Evolutionary conservation across 2,888 invertebrate species (phyloP).

Genomic region (Erpobdella octoculata): DNA sequence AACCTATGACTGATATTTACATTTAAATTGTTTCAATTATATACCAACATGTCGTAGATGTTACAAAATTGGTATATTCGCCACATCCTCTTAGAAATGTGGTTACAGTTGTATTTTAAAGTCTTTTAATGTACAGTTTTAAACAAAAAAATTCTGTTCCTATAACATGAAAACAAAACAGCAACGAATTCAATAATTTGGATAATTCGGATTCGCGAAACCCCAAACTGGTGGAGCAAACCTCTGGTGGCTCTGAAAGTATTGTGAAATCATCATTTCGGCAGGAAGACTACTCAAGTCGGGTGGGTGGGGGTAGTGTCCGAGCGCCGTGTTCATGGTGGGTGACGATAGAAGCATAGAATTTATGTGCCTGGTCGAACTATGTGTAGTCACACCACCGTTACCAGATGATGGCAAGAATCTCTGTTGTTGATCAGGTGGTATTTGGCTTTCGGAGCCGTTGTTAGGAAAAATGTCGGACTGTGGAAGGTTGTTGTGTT

Average conservation of each 20-base stretch:
- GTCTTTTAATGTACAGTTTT: too few relatives aligned
- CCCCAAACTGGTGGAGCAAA: slow-evolving; percentile 32
- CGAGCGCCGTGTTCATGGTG: neutral
- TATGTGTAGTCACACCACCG: neutral
- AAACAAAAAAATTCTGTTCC: too few relatives aligned
- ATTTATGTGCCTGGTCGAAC: neutral
- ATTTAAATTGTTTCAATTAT: too few relatives aligned
- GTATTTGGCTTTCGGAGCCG: too few relatives aligned
- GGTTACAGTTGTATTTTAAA: too few relatives aligned
- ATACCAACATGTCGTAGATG: too few relatives aligned
- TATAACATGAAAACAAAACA: too few relatives aligned
- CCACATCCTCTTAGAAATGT: neutral
- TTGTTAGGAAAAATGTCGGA: neutral
- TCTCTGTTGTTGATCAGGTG: slow-evolving; percentile 5
- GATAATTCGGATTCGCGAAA: slow-evolving; percentile 21
- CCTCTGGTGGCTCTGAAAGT: slow-evolving; percentile 33
- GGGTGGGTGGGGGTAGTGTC: neutral
- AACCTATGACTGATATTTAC: too few relatives aligned
- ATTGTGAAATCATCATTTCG: slow-evolving; percentile 32
- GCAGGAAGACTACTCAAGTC: slow-evolving; percentile 9
- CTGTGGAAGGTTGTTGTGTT: neutral
- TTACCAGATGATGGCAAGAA: neutral
- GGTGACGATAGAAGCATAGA: neutral
- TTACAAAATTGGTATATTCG: too few relatives aligned
- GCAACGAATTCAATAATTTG: slow-evolving; percentile 10